phyloP scores from a whole-genome alignment of 2,888 invertebrate species.

The Rotaria magnacalcarata region DNA sequence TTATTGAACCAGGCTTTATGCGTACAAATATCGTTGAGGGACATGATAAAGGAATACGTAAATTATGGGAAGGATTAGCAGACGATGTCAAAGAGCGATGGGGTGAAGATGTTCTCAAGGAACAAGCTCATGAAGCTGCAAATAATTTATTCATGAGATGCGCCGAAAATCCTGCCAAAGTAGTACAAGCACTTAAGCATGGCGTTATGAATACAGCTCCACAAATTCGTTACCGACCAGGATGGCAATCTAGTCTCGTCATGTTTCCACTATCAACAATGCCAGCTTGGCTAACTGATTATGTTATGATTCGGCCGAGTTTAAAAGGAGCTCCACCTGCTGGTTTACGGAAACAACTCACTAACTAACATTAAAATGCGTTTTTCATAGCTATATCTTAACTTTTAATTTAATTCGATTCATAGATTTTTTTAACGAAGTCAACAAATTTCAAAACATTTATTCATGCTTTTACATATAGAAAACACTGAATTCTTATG shows the following conservation, averaged over 20 bases:
- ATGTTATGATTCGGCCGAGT: neutral
- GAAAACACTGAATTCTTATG: no score
- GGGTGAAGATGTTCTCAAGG: neutral
- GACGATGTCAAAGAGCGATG: neutral
- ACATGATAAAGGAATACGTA: neutral
- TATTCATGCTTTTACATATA: no score
- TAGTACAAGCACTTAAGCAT: slow-evolving; percentile 11
- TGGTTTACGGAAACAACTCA: neutral
- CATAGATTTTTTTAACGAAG: no score
- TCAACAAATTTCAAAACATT: no score
- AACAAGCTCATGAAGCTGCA: neutral
- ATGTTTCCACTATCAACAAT: neutral
- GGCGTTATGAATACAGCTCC: neutral
- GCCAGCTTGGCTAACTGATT: neutral
- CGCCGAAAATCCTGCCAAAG: neutral
- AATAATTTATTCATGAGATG: neutral
- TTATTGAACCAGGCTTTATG: neutral
- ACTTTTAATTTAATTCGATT: no score
- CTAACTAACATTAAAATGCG: neutral
- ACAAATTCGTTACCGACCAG: neutral
- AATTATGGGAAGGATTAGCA: neutral
- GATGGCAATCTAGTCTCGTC: neutral
- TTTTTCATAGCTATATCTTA: no score
- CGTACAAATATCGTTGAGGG: neutral
- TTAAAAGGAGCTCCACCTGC: neutral